Evolutionary conservation across 2,888 invertebrate species (phyloP).

Genomic region (Ophonus ardosiacus): DNA sequence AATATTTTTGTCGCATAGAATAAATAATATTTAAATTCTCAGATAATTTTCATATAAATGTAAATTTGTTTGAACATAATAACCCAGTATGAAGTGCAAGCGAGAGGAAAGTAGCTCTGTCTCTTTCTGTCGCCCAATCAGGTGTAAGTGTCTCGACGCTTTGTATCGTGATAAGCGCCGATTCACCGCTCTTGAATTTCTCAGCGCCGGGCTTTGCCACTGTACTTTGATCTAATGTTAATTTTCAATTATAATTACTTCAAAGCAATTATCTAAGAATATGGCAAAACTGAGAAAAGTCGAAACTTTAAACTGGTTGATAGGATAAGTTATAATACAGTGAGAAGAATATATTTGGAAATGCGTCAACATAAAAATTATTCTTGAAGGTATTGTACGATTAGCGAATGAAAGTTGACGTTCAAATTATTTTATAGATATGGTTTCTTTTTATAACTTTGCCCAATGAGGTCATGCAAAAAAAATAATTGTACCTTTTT

Average conservation of each 20-base stretch:
- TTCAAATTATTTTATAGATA: no score
- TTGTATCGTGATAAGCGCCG: not conserved
- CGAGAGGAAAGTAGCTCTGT: not conserved
- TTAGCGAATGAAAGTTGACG: no score
- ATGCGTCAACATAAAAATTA: not conserved
- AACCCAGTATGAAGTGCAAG: not conserved
- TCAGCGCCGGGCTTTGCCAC: not conserved
- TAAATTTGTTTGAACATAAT: constrained; percentile 35
- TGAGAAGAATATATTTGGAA: not conserved
- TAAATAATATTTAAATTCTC: constrained; percentile 23
- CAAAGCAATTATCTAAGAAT: constrained; percentile 32
- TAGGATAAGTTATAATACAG: not conserved
- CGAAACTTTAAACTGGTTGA: not conserved
- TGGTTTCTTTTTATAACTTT: no score
- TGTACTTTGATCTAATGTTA: constrained; percentile 30
- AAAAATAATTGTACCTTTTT: no score
- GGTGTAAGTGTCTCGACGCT: not conserved
- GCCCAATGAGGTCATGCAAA: no score
- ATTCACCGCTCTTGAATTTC: not conserved
- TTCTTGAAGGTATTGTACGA: no score
- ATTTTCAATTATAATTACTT: constrained; percentile 19
- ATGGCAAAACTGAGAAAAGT: not conserved
- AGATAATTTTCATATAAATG: constrained; percentile 35
- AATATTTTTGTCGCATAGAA: not conserved
- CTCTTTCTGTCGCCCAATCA: constrained; percentile 1